Conservation (phyloP, 2,797 vertebrate species). For the Cercopithecus diana region DNA sequence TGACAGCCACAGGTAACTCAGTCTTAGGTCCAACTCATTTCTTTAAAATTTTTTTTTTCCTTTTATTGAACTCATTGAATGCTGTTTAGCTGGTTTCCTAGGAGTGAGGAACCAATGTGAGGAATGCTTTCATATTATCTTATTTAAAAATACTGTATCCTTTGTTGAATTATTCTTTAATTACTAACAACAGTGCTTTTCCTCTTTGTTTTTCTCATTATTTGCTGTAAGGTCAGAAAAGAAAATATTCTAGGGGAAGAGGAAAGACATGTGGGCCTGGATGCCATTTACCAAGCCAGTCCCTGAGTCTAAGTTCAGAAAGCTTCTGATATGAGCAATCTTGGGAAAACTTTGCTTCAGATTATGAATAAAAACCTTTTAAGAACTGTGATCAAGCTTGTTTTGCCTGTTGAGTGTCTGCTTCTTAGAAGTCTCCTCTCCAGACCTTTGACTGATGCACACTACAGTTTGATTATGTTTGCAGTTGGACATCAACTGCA, state of each 20-base stretch:
- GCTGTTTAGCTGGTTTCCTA: not conserved
- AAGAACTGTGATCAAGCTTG: not conserved
- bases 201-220: not conserved
- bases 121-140: not conserved
- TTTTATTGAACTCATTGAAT: not conserved
- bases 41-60: not conserved
- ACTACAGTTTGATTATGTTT: not conserved
- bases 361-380: not conserved
- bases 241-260: not conserved
- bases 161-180: not conserved
- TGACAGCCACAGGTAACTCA: not conserved
- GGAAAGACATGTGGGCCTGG: not conserved
- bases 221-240: not conserved
- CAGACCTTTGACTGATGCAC: not conserved
- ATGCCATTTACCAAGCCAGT: not conserved
- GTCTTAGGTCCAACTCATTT: not conserved
- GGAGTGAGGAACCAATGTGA: not conserved
- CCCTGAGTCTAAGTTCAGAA: not conserved
- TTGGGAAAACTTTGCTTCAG: not conserved
- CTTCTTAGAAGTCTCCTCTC: not conserved
- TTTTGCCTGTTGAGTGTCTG: not conserved
- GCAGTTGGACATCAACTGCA: not conserved
- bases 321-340: not conserved
- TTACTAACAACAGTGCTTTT: not conserved
- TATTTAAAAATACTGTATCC: not conserved